These are phyloP conservation scores for Xiphophorus couchianus DNA, from an alignment of 2,113 vertebrate genomes.

Conservation along the genomic window DNA sequence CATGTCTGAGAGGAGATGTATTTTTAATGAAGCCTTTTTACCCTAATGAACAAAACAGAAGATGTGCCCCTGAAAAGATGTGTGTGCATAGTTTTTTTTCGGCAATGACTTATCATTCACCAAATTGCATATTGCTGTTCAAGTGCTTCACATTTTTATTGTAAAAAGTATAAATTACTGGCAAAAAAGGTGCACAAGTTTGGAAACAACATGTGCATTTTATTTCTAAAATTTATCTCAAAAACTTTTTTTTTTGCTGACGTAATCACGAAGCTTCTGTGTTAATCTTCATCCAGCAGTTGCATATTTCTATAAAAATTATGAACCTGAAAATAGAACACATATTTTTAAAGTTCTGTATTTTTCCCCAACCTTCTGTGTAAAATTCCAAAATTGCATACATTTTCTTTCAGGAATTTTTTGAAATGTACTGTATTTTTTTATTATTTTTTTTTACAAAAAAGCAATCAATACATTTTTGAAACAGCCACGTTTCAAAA, in stretches of 20 bases:
- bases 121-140: neutral
- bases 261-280: neutral
- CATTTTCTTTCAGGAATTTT: neutral
- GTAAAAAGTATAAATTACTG: neutral
- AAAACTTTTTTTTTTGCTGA: neutral
- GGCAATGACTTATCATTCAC: slow-evolving; percentile 4
- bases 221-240: neutral
- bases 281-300: slow-evolving; percentile 12
- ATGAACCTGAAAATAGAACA: slow-evolving; percentile 3
- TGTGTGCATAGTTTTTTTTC: slow-evolving; percentile 8
- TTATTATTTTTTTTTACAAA: neutral
- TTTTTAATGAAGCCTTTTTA: slow-evolving; percentile 77
- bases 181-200: neutral
- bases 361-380: neutral
- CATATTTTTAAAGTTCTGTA: neutral
- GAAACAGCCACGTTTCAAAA: neutral
- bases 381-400: neutral
- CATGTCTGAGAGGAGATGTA: slow-evolving; percentile 75
- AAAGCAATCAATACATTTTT: slow-evolving; percentile 36
- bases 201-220: neutral
- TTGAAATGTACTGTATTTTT: neutral
- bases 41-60: slow-evolving; percentile 62
- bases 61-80: slow-evolving; percentile 32
- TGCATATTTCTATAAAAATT: slow-evolving; percentile 1
- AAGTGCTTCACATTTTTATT: neutral